Base-by-base conservation (phyloP, 2,888 invertebrate species). In the Zele albiditarsus region DNA sequence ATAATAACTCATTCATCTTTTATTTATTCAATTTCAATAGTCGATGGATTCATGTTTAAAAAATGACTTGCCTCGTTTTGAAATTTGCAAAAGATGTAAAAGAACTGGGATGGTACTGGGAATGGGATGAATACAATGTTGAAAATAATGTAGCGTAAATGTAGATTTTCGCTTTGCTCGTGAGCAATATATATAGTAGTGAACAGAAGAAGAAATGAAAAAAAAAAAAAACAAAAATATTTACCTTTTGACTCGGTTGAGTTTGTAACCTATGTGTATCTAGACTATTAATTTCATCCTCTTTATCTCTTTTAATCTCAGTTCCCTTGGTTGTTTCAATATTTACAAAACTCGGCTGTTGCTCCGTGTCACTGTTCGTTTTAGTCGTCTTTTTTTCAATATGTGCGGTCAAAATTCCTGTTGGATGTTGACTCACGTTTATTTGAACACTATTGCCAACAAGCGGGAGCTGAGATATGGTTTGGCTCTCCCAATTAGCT, bases 401-500 rank as follows among this genome's bases (percentile, higher is more conserved):
- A n/a, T 23, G 4, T 8, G 5, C 8, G 10, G 53, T 5, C n/a
- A 23, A 20, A 1, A 20, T 53, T 53, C 53, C 53, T 8, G n/a
- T 3, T 10, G 20, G n/a, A n/a, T 33, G 63, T 31, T 63, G 63
- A 38, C 33, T 69, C 14, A 67, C 49, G 60, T 78, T 79, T 25
- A 46, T 16, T 46, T 65, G 78, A 63, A 78, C 25, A 60, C 77
- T 78, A 20, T 78, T 72, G 3, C 20, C 42, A 20, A 75, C 25
- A n/a, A 67, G 42, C 14, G 33, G 63, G 8, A 16, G 10, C 8
- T 31, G 33, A 6, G 63, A n/a, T 60, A 27, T 23, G 42, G 58
- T 8, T 23, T 31, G 57, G 0, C 71, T 70, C 10, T 71, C 79
- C 85, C 86, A 87, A 68, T 84, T 84, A 12, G 80, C 80, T 71